phyloP scores from a whole-genome alignment of 2,113 vertebrate genomes.

The Heterochromis multidens region DNA sequence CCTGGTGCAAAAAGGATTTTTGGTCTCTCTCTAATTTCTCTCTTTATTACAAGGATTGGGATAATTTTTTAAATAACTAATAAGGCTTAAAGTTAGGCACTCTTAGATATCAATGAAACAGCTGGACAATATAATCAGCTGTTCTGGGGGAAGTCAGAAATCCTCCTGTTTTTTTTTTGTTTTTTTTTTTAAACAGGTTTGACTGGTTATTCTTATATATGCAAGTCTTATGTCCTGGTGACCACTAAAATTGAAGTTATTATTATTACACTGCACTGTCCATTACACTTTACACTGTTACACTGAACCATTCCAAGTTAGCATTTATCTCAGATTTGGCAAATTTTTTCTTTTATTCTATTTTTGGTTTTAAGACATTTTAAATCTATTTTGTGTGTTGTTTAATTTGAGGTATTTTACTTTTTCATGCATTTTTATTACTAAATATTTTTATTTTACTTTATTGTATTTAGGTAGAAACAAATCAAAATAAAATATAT shows the following conservation, averaged over 20 bases:
- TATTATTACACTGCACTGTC: background rate
- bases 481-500: background rate
- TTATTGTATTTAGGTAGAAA: background rate
- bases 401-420: background rate
- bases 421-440: background rate
- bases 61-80: background rate
- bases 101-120: background rate
- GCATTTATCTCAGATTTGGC: too few species aligned
- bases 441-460: background rate
- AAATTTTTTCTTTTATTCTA: too few species aligned
- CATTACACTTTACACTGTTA: too few species aligned
- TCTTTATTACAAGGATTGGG: accelerated
- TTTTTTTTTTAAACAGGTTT: background rate
- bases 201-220: background rate
- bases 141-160: background rate
- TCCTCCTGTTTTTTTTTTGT: background rate
- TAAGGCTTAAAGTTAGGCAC: background rate
- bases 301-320: background rate
- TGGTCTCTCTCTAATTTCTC: background rate
- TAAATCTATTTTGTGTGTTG: background rate
- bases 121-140: too few species aligned
- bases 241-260: background rate
- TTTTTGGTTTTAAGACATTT: background rate
- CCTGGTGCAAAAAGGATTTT: background rate
- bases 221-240: background rate